Base-by-base conservation (phyloP, 2,888 invertebrate species). In the Sinohyriopsis cumingii region DNA sequence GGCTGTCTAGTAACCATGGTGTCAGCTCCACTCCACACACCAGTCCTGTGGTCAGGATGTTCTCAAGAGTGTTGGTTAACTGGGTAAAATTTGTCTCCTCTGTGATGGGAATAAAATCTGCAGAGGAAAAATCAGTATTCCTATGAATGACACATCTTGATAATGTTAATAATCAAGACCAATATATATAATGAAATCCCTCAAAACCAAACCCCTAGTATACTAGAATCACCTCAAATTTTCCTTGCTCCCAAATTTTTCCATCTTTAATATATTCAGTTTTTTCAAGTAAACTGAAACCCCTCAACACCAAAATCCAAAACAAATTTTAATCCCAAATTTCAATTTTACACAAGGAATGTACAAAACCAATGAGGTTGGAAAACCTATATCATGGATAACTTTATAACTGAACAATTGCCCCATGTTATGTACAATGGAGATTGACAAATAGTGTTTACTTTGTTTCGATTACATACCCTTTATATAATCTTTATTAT, bases 1-100 rank as follows among this genome's bases (percentile, higher is more conserved):
- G 80, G 56, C 76, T 73, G 15, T 78, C 65, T 55, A 89, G 76
- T 19, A 89, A 74, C 86, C 86, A 85, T 7, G 87, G 83, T 7
- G 83, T 83, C 5, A 85, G 69, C 65, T 88, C 87, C 12, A 87
- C 83, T 28, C 78, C 72, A 69, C 84, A 84, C 67, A 89, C 79
- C 3, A 87, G 80, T 12, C 86, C 87, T 5, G 87, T 84, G 28
- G 83, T 82, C 66, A 89, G 67, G 54, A 88, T 79, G 72, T 87
- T 87, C 54, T 77, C 69, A 25, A 89, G 72, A 3, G 85, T 80
- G 45, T 75, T 67, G 0, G 83, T 82, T 75, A 88, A 70, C 72
- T 84, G 84, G 19, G 73, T 67, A 25, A 85, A 68, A 76, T 87
- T 84, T 0, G 85, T 84, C 69, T 82, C 82, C 66, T 84, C 80